These are phyloP conservation scores for Zaprionus lachaisei DNA, from an alignment of 1,140 invertebrate genomes.

Conservation along the genomic window DNA sequence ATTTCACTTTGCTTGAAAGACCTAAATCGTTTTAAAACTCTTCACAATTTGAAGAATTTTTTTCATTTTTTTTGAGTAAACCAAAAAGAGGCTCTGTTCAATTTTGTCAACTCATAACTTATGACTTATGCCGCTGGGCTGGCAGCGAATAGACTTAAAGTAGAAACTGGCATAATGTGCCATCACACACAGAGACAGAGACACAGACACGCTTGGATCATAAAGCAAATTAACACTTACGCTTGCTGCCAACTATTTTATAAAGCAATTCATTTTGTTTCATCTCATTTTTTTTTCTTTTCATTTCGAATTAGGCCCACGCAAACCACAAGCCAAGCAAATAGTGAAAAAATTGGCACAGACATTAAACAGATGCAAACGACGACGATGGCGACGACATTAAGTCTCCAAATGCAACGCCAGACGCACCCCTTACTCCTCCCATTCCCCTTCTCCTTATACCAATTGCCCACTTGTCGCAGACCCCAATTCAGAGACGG, in stretches of 20 bases:
- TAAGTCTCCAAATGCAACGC: conserved; percentile 38
- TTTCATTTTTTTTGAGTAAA: too few species aligned
- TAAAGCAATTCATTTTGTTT: conserved; percentile 37
- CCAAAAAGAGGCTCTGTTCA: too few species aligned
- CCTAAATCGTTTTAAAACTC: too few species aligned
- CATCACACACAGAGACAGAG: neutral
- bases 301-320: conserved; percentile 24
- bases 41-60: too few species aligned
- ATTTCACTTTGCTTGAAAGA: too few species aligned
- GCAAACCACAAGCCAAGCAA: conserved; percentile 21
- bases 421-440: neutral
- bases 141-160: neutral
- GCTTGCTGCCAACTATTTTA: conserved; percentile 36
- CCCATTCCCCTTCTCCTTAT: neutral
- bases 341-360: conserved; percentile 33
- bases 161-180: conserved; percentile 6
- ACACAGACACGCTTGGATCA: conserved; percentile 28
- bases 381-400: conserved; percentile 26
- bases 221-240: conserved; percentile 58
- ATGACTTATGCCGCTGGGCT: neutral
- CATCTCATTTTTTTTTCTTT: conserved; percentile 2
- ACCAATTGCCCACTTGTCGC: conserved; percentile 42
- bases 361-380: conserved; percentile 41
- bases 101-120: neutral
- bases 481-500: conserved; percentile 34